Base-by-base conservation (phyloP, 2,113 vertebrate genomes). In the Sorex araneus region DNA sequence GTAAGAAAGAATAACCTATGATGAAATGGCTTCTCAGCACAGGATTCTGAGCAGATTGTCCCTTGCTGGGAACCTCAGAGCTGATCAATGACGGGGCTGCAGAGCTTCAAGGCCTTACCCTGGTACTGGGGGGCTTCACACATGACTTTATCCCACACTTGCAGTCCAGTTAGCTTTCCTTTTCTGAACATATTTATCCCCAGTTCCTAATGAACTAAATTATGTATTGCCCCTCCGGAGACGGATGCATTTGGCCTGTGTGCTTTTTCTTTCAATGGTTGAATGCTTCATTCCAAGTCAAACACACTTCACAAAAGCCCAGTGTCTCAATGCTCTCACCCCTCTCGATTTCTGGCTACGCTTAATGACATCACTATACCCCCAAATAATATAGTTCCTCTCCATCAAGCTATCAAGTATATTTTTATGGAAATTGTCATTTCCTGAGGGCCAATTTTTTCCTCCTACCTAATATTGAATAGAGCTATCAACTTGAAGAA, bases 381-480 rank as follows among this genome's bases (percentile, higher is more conserved):
- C 34, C 30, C 23, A 81, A 88, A 80, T 64, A 87, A 87, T 84
- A 27, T n/a, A 66, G 23, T 32, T 84, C 60, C 32, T 36, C 45
- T 54, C 15, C 3, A 78, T 34, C 10, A 75, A 80, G 40, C 3
- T 73, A 34, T 23, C 23, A 47, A 16, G 43, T 11, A 1, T 1
- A 57, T 90, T 64, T 60, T 40, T 15, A 90, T 16, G 5, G 19
- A 88, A 81, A 66, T 74, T 66, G 80, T 45, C 43, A 86, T 70
- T 70, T 76, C 6, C 32, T 66, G 25, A 43, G 75, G 36, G 19
- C 54, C 86, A 15, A 32, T 9, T 67, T 92, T 87, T 90, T 83
- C 27, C 67, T 36, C 9, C 18, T 70, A n/a, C 21, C 6, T 50
- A 54, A 67, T 74, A 43, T 18, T 75, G 40, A 15, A 76, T 12